A percentile compares a stretch with the other conserved stretches of the same genome.
Conservation (phyloP, 2,888 invertebrate species). For the Archaeoteleia sp. region DNA sequence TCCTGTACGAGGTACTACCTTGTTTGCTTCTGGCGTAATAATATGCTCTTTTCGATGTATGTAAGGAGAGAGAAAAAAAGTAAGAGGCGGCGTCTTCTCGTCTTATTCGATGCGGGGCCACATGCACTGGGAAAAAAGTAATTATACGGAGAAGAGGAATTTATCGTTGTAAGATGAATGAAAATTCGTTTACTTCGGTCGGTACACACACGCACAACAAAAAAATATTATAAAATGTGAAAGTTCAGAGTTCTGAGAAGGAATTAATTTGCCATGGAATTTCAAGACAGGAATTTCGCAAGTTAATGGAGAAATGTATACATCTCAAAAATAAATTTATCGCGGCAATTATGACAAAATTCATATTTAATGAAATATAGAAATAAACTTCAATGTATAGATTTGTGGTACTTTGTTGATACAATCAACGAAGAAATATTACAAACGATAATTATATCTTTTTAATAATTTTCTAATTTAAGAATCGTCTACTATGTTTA, state of each 20-base stretch:
- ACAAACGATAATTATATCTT: too few relatives aligned
- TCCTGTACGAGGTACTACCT: conserved; percentile 55
- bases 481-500: too few relatives aligned
- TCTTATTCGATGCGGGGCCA: conserved; percentile 50
- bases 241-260: conserved; percentile 27
- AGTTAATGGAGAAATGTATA: conserved; percentile 14
- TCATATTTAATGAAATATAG: background rate
- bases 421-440: too few relatives aligned
- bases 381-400: too few relatives aligned
- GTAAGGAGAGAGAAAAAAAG: conserved; percentile 37
- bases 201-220: conserved; percentile 23
- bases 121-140: conserved; percentile 49
- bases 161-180: conserved; percentile 48
- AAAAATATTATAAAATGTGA: conserved; percentile 43
- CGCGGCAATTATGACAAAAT: background rate
- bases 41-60: conserved; percentile 54
- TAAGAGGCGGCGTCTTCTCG: conserved; percentile 42
- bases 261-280: conserved; percentile 24
- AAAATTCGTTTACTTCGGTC: conserved; percentile 47
- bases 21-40: conserved; percentile 55
- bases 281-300: conserved; percentile 7
- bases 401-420: too few relatives aligned
- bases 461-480: too few relatives aligned
- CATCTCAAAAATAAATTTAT: conserved; percentile 14
- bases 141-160: conserved; percentile 50